These are phyloP conservation scores for Cyprinella venusta DNA, from an alignment of 2,797 vertebrate genomes.

Conservation along the genomic window DNA sequence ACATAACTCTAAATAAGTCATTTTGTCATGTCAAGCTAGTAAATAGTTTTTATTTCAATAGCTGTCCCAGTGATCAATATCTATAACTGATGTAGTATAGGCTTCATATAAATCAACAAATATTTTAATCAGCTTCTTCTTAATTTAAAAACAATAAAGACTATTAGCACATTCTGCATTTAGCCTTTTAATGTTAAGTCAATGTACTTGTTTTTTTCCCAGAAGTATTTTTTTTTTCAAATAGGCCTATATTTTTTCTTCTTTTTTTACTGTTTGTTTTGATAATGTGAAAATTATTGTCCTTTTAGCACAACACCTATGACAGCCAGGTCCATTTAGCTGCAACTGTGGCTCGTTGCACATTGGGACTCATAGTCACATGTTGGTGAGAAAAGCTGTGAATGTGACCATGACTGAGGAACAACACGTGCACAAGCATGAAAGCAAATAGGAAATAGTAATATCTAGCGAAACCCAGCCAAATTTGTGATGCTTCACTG, in stretches of 20 bases:
- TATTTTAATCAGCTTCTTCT: neutral
- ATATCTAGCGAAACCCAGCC: neutral
- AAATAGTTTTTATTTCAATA: neutral
- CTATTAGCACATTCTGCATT: neutral
- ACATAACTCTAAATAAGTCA: neutral
- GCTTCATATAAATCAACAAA: neutral
- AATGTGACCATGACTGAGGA: slow-evolving; percentile 5
- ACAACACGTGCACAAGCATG: neutral
- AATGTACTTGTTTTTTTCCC: neutral
- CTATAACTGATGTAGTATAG: neutral
- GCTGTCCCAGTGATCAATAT: neutral
- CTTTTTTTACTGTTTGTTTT: neutral
- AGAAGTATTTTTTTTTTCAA: neutral
- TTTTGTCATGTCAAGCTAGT: neutral
- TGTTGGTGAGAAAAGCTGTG: slow-evolving; percentile 17
- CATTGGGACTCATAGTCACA: slow-evolving; percentile 12
- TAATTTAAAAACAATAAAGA: neutral
- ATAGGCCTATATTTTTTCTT: neutral
- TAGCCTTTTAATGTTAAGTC: neutral
- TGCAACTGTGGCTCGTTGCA: neutral
- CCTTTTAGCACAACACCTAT: slow-evolving; percentile 13
- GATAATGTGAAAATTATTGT: neutral
- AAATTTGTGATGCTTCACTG: neutral
- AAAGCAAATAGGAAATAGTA: neutral
- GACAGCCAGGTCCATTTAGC: neutral